Percentiles rank a stretch among this genome's conserved stretches.
phyloP scores from a whole-genome alignment of 2,888 invertebrate species.

The Isotomurus palustris region DNA sequence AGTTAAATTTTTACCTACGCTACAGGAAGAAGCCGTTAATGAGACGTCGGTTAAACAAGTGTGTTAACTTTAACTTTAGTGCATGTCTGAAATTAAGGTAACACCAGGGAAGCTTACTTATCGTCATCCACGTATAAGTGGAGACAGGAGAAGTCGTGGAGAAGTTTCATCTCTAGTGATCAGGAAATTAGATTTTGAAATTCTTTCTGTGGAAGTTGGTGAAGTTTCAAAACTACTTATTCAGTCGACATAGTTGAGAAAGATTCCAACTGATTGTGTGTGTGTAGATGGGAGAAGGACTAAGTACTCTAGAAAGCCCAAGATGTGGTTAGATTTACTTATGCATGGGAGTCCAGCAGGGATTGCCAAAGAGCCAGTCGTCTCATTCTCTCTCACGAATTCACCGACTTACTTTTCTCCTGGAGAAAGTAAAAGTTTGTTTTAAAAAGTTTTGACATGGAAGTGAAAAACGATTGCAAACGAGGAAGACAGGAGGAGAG shows the following conservation, averaged over 20 bases:
- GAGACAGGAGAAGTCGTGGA: too few relatives aligned
- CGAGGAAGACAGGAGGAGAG: slow-evolving; percentile 5
- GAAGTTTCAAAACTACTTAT: neutral
- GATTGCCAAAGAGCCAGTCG: neutral
- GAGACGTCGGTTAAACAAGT: too few relatives aligned
- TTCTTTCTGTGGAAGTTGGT: neutral
- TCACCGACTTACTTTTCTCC: too few relatives aligned
- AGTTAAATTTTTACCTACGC: too few relatives aligned
- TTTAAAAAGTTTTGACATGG: slow-evolving; percentile 12
- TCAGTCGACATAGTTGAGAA: neutral
- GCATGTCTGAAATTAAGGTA: too few relatives aligned
- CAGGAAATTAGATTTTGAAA: neutral
- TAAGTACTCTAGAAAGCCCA: neutral
- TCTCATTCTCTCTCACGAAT: too few relatives aligned
- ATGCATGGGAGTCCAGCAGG: neutral
- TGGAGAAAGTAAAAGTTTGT: slow-evolving; percentile 11
- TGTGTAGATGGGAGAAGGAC: too few relatives aligned
- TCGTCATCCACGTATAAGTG: too few relatives aligned
- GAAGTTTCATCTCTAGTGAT: too few relatives aligned
- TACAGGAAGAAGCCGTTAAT: too few relatives aligned
- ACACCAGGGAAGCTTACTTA: too few relatives aligned
- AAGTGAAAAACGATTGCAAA: slow-evolving; percentile 18
- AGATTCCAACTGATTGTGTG: neutral
- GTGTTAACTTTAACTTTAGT: too few relatives aligned
- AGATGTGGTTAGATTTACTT: neutral